Base-by-base conservation (phyloP, 2,113 vertebrate genomes). In the Upupa epops region DNA sequence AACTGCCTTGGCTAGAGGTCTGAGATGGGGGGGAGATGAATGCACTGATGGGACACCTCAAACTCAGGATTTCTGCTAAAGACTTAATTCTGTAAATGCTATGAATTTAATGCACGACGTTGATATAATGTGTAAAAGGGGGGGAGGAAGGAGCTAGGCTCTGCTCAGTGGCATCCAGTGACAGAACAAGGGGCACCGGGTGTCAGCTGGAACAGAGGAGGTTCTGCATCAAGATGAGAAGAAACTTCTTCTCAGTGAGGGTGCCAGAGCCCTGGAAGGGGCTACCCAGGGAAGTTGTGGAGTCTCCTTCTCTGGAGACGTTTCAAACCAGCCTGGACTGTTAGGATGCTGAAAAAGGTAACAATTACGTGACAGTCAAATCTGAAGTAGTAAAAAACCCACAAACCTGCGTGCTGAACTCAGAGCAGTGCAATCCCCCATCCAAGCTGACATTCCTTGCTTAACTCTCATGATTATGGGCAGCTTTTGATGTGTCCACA, bases 401-500 rank as follows among this genome's bases (percentile, higher is more conserved):
- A 88, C 83, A 91, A 93, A 80, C 68, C 70, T 73, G 15, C 12
- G 0, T 92, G 78, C 74, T 95, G 90, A 92, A 92, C 78, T 90
- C 74, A 89, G 91, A 90, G 83, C 94, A 90, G 73, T 3, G 2
- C 86, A 93, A 93, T 91, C 71, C 80, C 65, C 51, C 7, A 2
- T 48, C 76, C 89, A 76, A 65, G 64, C 82, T 89, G 87, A 73
- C 73, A 83, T 94, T 96, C 94, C 89, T 90, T 66, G 31, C 89
- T 93, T 95, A 86, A 94, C 73, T 91, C 84, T 90, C 70, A 25
- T 46, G 83, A 87, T 95, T 91, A 88, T 83, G 77, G 73, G 32
- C 84, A 68, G 80, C 86, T 94, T 94, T 92, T 91, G 80, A 94
- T 93, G 77, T 52, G 55, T 87, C 82, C 0, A 3, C 6, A 1